Percentiles rank a stretch among this genome's conserved stretches.
Evolutionary conservation across 1,140 invertebrate species (phyloP).

Genomic region (Heterodera schachtii): DNA sequence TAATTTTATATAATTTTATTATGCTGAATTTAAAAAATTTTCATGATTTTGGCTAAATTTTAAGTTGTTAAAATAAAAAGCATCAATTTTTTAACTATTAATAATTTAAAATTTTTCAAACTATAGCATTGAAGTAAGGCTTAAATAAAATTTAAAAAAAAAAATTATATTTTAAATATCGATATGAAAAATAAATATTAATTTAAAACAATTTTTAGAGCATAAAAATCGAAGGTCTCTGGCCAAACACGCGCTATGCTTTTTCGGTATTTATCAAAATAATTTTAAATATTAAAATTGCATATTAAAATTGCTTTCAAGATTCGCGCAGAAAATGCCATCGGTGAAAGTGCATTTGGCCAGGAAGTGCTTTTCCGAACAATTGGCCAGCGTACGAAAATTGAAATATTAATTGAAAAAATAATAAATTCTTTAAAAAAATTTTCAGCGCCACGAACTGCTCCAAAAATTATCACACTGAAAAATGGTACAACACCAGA

Average conservation of each 20-base stretch:
- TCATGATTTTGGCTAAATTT: too few relatives aligned
- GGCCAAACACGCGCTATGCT: conserved; percentile 53
- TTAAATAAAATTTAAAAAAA: conserved; percentile 20
- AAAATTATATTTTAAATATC: too few relatives aligned
- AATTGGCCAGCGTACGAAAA: conserved; percentile 17
- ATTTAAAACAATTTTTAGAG: neutral
- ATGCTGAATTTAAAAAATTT: too few relatives aligned
- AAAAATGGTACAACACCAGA: conserved; percentile 48
- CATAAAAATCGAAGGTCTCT: conserved; percentile 32
- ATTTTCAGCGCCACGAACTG: conserved; percentile 42
- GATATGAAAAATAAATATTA: too few relatives aligned
- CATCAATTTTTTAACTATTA: neutral
- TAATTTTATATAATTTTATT: too few relatives aligned
- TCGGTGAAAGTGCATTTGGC: conserved; percentile 60
- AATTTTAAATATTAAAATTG: neutral
- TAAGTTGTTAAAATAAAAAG: too few relatives aligned
- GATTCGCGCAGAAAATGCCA: conserved; percentile 61
- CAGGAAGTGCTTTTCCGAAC: conserved; percentile 57
- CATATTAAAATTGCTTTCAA: conserved; percentile 33
- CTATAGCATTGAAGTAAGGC: too few relatives aligned
- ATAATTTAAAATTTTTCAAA: neutral
- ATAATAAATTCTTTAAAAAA: neutral
- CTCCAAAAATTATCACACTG: conserved; percentile 51
- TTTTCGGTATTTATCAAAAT: conserved; percentile 5
- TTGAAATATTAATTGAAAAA: neutral